Evolutionary conservation across 2,797 vertebrate genomes (phyloP).

Genomic region (Acanthurus leucopareius): DNA sequence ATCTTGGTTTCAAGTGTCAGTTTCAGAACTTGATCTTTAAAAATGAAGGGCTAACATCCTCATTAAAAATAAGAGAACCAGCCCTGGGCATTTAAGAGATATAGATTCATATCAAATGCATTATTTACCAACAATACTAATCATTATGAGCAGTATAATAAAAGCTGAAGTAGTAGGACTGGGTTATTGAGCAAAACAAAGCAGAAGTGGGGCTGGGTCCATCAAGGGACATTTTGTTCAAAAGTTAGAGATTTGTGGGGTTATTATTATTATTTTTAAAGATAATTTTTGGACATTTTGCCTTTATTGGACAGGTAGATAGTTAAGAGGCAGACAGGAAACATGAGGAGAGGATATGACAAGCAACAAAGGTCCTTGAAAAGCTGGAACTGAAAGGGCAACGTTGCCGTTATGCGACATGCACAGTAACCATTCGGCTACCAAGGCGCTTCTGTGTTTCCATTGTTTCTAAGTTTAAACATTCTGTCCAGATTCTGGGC

Average conservation of each 20-base stretch:
- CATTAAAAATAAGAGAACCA: conserved; percentile 98
- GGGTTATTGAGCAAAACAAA: conserved; percentile 69
- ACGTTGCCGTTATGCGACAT: no score
- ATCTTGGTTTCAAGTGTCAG: conserved; percentile 79
- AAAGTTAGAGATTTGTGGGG: no score
- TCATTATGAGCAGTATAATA: conserved; percentile 59
- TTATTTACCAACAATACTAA: conserved; percentile 69
- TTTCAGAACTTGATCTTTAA: conserved; percentile 70
- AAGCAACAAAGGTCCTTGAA: no score
- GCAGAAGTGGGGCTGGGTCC: conserved; percentile 45
- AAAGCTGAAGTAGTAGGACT: conserved; percentile 73
- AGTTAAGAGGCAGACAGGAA: conserved; percentile 12
- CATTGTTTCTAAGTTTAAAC: conserved; percentile 29
- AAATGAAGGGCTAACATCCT: conserved; percentile 82
- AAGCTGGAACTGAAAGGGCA: no score
- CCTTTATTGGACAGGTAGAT: conserved; percentile 6
- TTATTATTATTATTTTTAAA: no score
- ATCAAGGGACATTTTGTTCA: conserved; percentile 7
- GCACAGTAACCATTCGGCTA: no score
- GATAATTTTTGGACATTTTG: no score
- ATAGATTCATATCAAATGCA: conserved; percentile 74
- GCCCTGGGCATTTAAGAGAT: conserved; percentile 50
- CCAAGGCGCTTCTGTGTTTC: background rate
- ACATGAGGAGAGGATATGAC: no score
- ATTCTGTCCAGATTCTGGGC: conserved; percentile 7